Evolutionary conservation across 2,797 vertebrate species (phyloP), one percentile per base, ranked within the genome.

Genomic region (Hippoglossus hippoglossus): DNA sequence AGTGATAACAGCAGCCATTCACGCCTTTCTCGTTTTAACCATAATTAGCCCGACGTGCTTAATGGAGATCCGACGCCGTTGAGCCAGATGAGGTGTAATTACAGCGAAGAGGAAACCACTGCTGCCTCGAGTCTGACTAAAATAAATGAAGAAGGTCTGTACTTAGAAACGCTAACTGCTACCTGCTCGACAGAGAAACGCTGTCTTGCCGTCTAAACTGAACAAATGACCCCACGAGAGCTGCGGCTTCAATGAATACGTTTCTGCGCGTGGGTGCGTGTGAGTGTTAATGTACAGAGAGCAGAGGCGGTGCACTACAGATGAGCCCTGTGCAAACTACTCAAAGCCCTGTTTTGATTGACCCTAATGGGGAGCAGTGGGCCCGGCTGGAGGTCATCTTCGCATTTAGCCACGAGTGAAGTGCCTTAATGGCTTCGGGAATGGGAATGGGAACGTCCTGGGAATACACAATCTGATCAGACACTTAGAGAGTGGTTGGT

Each of bases 401-500:
- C 83, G 77, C 81, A 71, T 90, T 87, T 71, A 46, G 68, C 81
- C 52, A 46, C 26, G 63, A 79, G 75, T 79, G 67, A 82, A 83
- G 69, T 62, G 79, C 82, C 68, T 70, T 90, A 87, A 88, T 89
- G 82, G 84, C 64, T 89, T 75, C 59, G 63, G 80, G 73, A 77
- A 77, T 71, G 54, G 80, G 78, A 73, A 77, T 64, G 49, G 47
- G 53, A 67, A 63, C 47, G 71, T 57, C 61, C 72, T 83, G 87
- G 85, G 80, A 79, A 83, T 80, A 72, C 66, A 65, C 57, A 77
- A 85, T 83, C 62, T 60, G 71, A 88, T 85, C 80, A 88, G 54
- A 83, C 73, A 68, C 62, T 62, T 57, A 44, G 7, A 4, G 51
- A 47, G 63, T 1, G 16, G 51, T 31, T 44, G 60, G 67, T 69